Evolutionary conservation across 1,140 invertebrate genomes (phyloP), one percentile per base, ranked within the genome.

Genomic region (Drosophila paulistorum): DNA sequence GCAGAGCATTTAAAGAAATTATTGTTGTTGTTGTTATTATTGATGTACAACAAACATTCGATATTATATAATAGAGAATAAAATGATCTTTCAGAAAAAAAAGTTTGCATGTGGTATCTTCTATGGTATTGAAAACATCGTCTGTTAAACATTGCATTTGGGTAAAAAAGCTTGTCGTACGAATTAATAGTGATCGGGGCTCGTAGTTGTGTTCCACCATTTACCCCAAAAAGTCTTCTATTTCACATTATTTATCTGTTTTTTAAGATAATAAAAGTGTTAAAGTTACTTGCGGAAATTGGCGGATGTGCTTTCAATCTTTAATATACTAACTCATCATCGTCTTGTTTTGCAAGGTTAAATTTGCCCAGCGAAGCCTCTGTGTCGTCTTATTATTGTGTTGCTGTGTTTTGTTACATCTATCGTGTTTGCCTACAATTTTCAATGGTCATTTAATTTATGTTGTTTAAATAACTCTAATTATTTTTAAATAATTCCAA

Each of bases 211-310:
- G 41, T 42, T n/a, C 11, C 41, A 10, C 41, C 3, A 42, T 42
- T 13, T 42, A 6, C 41, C 5, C 41, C 11, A 42, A 42, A 42
- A 42, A 4, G 10, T 42, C n/a, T 42, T 42, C 41, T n/a, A 42
- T 42, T 42, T 42, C 41, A 42, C 41, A 42, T 42, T 42, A 42
- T 42, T 42, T 42, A 42, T n/a, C 11, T 42, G 41, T 42, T 13
- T 42, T 42, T 42, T 42, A 42, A 42, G 41, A 42, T n/a, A 42
- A 42, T 45, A 14, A 45, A 45, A 45, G 42, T 45, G 42, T 45
- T 45, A 7, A 45, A 45, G 42, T 45, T 45, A 45, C 42, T 45
- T 45, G 42, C 42, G 4, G 42, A 45, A 45, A 45, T 45, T 45
- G 1, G n/a, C n/a, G 4, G 6, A 45, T 14, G 42, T 45, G 42